Evolutionary conservation across 2,797 vertebrate species (phyloP).

Genomic region (Sebastes matsubarae): DNA sequence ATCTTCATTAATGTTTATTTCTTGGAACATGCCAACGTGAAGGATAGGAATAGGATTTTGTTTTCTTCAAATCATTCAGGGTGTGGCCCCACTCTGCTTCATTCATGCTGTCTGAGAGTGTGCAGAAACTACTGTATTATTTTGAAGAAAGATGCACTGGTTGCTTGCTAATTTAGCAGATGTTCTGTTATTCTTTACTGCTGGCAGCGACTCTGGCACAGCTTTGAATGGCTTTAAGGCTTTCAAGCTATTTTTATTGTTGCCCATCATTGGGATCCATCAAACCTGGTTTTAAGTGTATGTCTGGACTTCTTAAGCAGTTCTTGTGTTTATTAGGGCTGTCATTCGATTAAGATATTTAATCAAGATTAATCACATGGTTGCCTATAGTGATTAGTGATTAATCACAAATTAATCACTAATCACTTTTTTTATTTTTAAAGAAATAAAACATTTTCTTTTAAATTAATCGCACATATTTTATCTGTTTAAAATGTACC

Average conservation of each 20-base stretch:
- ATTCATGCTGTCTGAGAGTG: slow-evolving; percentile 15
- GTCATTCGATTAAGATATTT: neutral
- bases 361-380: neutral
- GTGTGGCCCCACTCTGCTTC: neutral
- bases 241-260: neutral
- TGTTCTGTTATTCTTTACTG: neutral
- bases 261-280: neutral
- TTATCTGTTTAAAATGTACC: too few species aligned
- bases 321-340: neutral
- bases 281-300: neutral
- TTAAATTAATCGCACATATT: too few species aligned
- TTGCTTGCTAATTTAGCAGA: slow-evolving; percentile 20
- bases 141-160: slow-evolving; percentile 10
- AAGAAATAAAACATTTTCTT: too few species aligned
- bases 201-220: neutral
- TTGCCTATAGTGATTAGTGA: too few species aligned
- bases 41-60: neutral
- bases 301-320: neutral
- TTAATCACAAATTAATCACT: too few species aligned
- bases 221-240: slow-evolving; percentile 10
- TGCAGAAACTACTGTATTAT: slow-evolving; percentile 24
- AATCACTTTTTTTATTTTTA: too few species aligned
- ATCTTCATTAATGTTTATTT: slow-evolving; percentile 28
- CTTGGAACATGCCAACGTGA: neutral
- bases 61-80: neutral